Percentiles rank a stretch among this genome's conserved stretches.
phyloP scores from a whole-genome alignment of 1,140 invertebrate species.

The Pristionchus pacificus region DNA sequence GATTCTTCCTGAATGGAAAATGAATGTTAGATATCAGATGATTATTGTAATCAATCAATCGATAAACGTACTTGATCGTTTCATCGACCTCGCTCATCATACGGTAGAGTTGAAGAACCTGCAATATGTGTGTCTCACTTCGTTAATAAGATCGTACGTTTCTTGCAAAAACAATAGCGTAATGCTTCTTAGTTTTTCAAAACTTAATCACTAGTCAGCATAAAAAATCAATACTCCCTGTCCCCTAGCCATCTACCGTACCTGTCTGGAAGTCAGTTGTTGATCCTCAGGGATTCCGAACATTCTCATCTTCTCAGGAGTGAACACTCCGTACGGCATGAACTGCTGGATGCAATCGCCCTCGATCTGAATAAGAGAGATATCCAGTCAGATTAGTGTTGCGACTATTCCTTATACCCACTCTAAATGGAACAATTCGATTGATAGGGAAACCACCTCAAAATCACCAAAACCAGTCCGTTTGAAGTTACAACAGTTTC shows the following conservation, averaged over 20 bases:
- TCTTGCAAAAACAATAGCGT: too few relatives aligned
- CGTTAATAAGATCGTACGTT: too few relatives aligned
- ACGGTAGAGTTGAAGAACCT: slow-evolving; percentile 35
- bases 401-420: too few relatives aligned
- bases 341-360: slow-evolving; percentile 36
- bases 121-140: neutral
- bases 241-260: too few relatives aligned
- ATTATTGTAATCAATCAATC: neutral
- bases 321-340: slow-evolving; percentile 54
- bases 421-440: too few relatives aligned
- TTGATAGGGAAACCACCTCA: too few relatives aligned
- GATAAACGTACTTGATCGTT: slow-evolving; percentile 37
- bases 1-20: slow-evolving; percentile 38
- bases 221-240: too few relatives aligned
- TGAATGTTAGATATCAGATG: slow-evolving; percentile 2
- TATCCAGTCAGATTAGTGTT: too few relatives aligned
- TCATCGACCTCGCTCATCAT: slow-evolving; percentile 47
- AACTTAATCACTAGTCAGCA: too few relatives aligned
- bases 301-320: slow-evolving; percentile 54
- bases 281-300: slow-evolving; percentile 56
- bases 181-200: too few relatives aligned
- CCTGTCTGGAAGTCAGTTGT: slow-evolving; percentile 51
- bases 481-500: slow-evolving; percentile 2
- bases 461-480: too few relatives aligned
- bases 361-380: slow-evolving; percentile 2